Conservation (phyloP, 2,797 vertebrate species). For the Prionace glauca region DNA sequence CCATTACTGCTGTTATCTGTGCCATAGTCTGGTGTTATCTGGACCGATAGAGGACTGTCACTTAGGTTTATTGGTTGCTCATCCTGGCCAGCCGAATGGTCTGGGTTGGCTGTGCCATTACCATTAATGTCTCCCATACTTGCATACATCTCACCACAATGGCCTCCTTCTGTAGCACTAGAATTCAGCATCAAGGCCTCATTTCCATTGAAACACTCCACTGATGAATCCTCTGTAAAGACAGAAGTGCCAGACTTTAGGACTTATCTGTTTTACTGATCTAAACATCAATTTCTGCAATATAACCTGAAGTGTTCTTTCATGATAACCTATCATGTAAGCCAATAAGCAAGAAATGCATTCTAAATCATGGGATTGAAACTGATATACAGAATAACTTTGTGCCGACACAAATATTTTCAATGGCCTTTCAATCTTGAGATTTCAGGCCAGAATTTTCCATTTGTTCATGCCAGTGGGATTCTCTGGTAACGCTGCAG, state of each 20-base stretch:
- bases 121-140: conserved; percentile 58
- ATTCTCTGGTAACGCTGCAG: too few relatives aligned
- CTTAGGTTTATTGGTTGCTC: conserved; percentile 72
- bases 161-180: conserved; percentile 60
- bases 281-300: not conserved
- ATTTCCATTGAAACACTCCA: conserved; percentile 71
- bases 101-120: conserved; percentile 63
- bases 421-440: not conserved
- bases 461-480: too few relatives aligned
- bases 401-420: not conserved
- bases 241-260: conserved; percentile 44
- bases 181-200: conserved; percentile 66
- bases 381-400: not conserved
- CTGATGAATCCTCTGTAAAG: conserved; percentile 70
- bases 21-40: conserved; percentile 66
- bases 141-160: conserved; percentile 57
- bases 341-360: not conserved
- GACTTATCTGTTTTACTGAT: not conserved
- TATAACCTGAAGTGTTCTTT: not conserved
- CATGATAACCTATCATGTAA: not conserved
- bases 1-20: conserved; percentile 67
- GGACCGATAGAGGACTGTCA: conserved; percentile 66
- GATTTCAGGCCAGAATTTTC: not conserved
- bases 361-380: not conserved
- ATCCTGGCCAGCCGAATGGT: conserved; percentile 52